These are phyloP conservation scores for Xerus rutilus DNA, from an alignment of 2,797 vertebrate genomes.

Conservation along the genomic window DNA sequence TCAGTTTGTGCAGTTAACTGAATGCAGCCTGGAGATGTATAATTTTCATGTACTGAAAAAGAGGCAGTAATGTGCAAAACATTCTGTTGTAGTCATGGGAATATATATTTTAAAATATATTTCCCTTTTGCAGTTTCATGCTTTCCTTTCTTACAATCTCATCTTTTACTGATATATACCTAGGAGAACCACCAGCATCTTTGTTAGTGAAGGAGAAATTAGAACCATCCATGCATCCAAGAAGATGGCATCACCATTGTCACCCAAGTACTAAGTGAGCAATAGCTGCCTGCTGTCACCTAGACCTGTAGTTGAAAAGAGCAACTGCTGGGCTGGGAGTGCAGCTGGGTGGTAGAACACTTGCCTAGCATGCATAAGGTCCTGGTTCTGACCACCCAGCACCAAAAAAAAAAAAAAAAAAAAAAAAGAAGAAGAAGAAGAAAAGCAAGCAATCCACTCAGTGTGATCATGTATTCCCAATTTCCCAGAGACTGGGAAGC, in stretches of 20 bases:
- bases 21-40: not conserved
- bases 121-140: slow-evolving; percentile 29
- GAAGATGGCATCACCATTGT: not conserved
- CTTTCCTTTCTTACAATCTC: slow-evolving; percentile 53
- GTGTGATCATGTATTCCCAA: not conserved
- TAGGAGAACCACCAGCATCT: not conserved
- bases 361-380: not conserved
- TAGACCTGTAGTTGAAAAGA: not conserved
- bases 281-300: not conserved
- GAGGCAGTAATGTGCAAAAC: not conserved
- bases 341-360: not conserved
- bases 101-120: not conserved
- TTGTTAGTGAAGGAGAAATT: not conserved
- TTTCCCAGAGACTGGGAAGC: not conserved
- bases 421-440: not conserved
- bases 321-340: not conserved
- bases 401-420: not conserved
- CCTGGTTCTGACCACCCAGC: not conserved
- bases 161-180: not conserved
- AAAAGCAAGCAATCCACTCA: not conserved
- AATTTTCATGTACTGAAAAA: not conserved
- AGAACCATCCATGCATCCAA: not conserved
- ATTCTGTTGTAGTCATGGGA: not conserved
- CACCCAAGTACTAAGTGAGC: not conserved
- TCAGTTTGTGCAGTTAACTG: not conserved